Evolutionary conservation across 2,113 vertebrate species (phyloP).

Genomic region (Alexandromys fortis): DNA sequence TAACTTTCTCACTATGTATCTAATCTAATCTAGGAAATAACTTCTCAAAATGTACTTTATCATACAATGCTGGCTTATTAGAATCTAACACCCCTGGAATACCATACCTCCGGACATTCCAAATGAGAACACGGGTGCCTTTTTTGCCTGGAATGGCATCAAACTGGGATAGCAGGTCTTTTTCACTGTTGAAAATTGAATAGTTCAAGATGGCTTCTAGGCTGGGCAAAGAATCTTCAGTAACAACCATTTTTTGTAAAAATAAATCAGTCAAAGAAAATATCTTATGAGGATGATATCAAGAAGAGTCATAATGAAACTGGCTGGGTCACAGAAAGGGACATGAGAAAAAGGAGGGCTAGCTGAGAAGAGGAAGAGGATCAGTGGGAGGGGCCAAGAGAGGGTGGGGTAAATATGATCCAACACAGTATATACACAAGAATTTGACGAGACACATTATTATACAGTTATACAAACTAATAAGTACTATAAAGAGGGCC

Average conservation of each 20-base stretch:
- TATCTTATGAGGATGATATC: constrained; percentile 49
- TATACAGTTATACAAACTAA: neutral
- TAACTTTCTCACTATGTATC: constrained; percentile 15
- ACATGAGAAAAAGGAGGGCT: neutral
- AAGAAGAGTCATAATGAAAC: neutral
- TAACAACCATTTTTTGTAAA: constrained; percentile 88
- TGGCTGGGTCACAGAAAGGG: neutral
- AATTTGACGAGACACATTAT: neutral
- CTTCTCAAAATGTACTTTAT: constrained; percentile 40
- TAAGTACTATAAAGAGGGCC: neutral
- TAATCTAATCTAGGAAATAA: constrained; percentile 12
- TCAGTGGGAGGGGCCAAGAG: neutral
- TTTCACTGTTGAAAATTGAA: constrained; percentile 86
- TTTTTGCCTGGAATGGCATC: constrained; percentile 89
- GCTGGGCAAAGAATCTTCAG: constrained; percentile 90
- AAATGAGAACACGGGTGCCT: constrained; percentile 90
- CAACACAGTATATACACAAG: neutral
- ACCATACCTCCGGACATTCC: constrained; percentile 90
- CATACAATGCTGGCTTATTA: constrained; percentile 29
- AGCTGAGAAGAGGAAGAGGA: neutral
- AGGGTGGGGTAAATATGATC: neutral
- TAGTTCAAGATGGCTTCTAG: constrained; percentile 89
- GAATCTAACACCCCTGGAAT: neutral
- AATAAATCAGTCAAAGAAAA: constrained; percentile 84
- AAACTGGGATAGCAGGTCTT: constrained; percentile 88